Conservation (phyloP, 2,797 vertebrate species). For the Mormyrus proboscirostris region DNA sequence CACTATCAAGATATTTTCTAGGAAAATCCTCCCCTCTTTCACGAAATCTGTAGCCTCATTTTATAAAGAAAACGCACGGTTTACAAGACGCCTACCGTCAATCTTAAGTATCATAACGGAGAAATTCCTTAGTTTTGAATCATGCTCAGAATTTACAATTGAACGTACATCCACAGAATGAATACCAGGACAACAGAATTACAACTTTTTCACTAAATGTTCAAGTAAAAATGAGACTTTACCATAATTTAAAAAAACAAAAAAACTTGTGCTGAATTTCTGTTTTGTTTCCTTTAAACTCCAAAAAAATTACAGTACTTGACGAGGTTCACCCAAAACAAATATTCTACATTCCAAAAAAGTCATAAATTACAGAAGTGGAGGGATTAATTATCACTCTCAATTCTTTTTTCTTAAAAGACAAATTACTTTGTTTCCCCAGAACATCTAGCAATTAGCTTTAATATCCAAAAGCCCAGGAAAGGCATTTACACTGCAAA, state of each 20-base stretch:
- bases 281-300: not conserved
- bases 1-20: not conserved
- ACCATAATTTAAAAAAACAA: not conserved
- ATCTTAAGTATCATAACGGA: not conserved
- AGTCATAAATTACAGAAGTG: not conserved
- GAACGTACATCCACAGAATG: not conserved
- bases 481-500: constrained; percentile 14
- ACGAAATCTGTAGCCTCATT: not conserved
- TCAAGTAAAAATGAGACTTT: not conserved
- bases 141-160: not conserved
- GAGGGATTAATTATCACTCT: not conserved
- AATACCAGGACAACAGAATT: not conserved
- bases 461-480: constrained; percentile 11
- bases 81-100: not conserved
- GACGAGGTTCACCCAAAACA: not conserved
- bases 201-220: not conserved
- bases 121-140: not conserved
- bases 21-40: not conserved
- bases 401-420: not conserved
- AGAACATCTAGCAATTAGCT: not conserved
- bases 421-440: constrained; percentile 4
- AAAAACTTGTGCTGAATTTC: not conserved
- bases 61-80: not conserved
- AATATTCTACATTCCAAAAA: not conserved
- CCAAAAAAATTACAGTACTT: not conserved